Conservation (phyloP, 2,113 vertebrate species). For the Otocyon megalotis region DNA sequence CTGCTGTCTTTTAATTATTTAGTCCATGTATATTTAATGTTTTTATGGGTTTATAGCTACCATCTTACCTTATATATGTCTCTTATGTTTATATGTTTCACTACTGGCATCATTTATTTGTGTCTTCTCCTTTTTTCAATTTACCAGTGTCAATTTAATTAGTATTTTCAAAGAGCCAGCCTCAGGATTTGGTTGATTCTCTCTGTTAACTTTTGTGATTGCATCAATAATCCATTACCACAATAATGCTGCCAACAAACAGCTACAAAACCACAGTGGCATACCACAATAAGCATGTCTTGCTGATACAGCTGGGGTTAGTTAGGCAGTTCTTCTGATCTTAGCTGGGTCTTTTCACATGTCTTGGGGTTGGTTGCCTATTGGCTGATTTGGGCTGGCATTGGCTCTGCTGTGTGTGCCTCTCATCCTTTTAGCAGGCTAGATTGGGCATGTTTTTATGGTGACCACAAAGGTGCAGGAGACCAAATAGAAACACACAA, state of each 20-base stretch:
- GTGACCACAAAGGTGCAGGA: neutral
- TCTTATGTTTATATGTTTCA: neutral
- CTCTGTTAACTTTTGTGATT: neutral
- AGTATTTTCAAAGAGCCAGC: slow-evolving; percentile 1
- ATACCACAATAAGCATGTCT: neutral
- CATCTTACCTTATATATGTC: neutral
- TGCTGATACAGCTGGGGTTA: neutral
- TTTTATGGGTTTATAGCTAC: neutral
- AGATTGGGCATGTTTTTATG: neutral
- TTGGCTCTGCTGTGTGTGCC: neutral
- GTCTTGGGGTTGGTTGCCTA: neutral
- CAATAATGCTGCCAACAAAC: neutral
- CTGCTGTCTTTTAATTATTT: slow-evolving; percentile 16
- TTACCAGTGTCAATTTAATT: neutral
- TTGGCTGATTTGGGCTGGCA: neutral
- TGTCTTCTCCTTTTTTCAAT: neutral
- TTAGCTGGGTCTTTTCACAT: neutral
- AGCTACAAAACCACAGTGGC: neutral
- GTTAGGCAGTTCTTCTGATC: neutral
- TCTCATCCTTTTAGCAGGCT: neutral
- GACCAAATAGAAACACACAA: neutral
- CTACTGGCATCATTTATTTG: neutral
- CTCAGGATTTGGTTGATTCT: neutral
- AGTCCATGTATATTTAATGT: neutral
- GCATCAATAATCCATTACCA: neutral